Base-by-base conservation (phyloP, 2,797 vertebrate genomes). In the Gallirallus australis region DNA sequence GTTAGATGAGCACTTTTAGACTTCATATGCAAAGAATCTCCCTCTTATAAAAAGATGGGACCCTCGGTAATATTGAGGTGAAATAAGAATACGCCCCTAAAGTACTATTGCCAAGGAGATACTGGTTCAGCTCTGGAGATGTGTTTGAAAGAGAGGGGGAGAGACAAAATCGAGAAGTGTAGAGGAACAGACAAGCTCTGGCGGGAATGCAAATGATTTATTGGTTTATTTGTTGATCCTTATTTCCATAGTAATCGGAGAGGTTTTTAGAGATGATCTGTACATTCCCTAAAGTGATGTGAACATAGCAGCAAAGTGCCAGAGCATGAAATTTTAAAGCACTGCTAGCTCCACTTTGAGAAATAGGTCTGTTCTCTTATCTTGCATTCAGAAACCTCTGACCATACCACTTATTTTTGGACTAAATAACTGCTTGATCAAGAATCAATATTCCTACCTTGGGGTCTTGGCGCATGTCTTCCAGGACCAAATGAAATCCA, bases 1-100 rank as follows among this genome's bases (percentile, higher is more conserved):
- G 85, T 89, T 95, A 94, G 95, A 72, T 90, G 95, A 95, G 92
- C 88, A 94, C 92, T 96, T 97, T 97, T 28, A 28, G 84, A 93
- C 90, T 95, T 96, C 93, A 91, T 94, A 92, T 73, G 94, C 96
- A 96, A 97, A 95, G 94, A 82, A 90, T 89, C 2, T 0, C 90
- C 78, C 69, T 96, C 93, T 85, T 93, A 52, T 85, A 80, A 93
- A 97, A 96, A 81, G 57, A 96, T 53, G 31, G 57, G 53, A 47
- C 69, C 45, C 24, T 86, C 28, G 27, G 52, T 86, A 80, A 78
- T 75, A 78, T 21, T 77, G 76, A 83, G 71, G 78, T 93, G 85
- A 97, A 95, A 91, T 78, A 82, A 77, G 47, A 95, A 71, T 85
- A 82, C 59, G 39, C 72, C 10, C 80, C 90, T 77, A 80, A 89